Conservation (phyloP, 2,888 invertebrate genomes). For the Agrilus biguttatus region DNA sequence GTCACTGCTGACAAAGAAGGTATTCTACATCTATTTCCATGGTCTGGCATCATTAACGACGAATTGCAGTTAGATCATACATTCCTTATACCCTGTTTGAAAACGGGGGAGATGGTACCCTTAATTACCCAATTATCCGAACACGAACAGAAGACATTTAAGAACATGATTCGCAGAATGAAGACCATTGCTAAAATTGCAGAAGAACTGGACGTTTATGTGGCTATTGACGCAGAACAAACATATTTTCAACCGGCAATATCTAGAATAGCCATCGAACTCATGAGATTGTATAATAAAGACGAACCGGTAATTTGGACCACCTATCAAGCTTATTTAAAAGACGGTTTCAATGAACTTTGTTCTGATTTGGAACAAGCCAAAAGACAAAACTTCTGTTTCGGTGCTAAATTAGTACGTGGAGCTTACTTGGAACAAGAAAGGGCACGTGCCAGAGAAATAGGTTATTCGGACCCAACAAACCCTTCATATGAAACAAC, state of each 20-base stretch:
- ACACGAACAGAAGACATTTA: slow-evolving; percentile 92
- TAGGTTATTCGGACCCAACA: slow-evolving; percentile 93
- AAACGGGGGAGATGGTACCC: slow-evolving; percentile 83
- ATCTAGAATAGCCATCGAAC: slow-evolving; percentile 87
- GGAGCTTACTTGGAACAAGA: slow-evolving; percentile 99
- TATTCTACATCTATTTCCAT: slow-evolving; percentile 93
- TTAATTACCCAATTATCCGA: slow-evolving; percentile 76
- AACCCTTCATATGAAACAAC: slow-evolving; percentile 86
- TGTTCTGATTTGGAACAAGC: slow-evolving; percentile 90
- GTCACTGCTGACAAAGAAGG: slow-evolving; percentile 89
- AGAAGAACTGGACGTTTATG: slow-evolving; percentile 78
- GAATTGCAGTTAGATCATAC: slow-evolving; percentile 83
- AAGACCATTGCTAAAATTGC: slow-evolving; percentile 85
- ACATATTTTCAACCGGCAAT: slow-evolving; percentile 99
- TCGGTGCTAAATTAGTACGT: slow-evolving; percentile 94
- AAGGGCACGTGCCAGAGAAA: slow-evolving; percentile 72
- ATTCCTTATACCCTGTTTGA: slow-evolving; percentile 85
- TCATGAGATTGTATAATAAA: slow-evolving; percentile 96
- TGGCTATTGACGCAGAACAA: slow-evolving; percentile 99
- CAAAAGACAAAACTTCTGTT: slow-evolving; percentile 89
- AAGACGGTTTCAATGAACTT: slow-evolving; percentile 77
- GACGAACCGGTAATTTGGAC: slow-evolving; percentile 90
- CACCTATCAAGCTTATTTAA: slow-evolving; percentile 96
- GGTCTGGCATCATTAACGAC: slow-evolving; percentile 93
- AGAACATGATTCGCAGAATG: slow-evolving; percentile 89